These are phyloP conservation scores for Lepilemur ruficaudatus DNA, from an alignment of 2,797 vertebrate genomes.

Conservation along the genomic window DNA sequence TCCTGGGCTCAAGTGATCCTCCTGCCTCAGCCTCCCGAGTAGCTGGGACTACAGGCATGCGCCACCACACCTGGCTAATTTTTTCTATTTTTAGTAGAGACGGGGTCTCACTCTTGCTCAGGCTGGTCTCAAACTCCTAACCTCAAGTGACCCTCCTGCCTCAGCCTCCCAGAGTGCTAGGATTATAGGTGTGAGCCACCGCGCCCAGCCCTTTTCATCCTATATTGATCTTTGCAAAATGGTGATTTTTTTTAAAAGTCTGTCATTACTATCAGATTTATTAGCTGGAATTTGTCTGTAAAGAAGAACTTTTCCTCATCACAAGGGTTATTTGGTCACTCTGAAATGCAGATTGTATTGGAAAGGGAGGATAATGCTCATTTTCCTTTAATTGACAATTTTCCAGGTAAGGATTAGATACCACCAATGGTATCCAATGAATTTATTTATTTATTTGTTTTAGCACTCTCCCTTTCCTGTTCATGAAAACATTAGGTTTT, in stretches of 20 bases:
- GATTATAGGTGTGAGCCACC: too few relatives aligned
- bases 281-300: background rate
- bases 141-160: too few relatives aligned
- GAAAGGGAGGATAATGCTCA: background rate
- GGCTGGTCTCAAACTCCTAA: too few relatives aligned
- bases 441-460: background rate
- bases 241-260: constrained; percentile 32
- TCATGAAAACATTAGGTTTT: background rate
- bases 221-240: background rate
- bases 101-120: too few relatives aligned
- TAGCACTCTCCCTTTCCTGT: background rate
- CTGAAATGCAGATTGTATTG: background rate
- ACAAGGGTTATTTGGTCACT: background rate
- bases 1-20: too few relatives aligned
- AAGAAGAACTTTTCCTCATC: constrained; percentile 2
- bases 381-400: background rate
- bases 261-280: background rate
- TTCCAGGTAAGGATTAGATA: background rate
- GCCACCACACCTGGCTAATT: too few relatives aligned
- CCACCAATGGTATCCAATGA: background rate
- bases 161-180: too few relatives aligned
- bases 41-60: too few relatives aligned
- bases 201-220: background rate
- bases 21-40: too few relatives aligned
- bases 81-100: too few relatives aligned